These are phyloP conservation scores for Zygothrica quintamaculata DNA, from an alignment of 2,888 invertebrate species.

Conservation along the genomic window DNA sequence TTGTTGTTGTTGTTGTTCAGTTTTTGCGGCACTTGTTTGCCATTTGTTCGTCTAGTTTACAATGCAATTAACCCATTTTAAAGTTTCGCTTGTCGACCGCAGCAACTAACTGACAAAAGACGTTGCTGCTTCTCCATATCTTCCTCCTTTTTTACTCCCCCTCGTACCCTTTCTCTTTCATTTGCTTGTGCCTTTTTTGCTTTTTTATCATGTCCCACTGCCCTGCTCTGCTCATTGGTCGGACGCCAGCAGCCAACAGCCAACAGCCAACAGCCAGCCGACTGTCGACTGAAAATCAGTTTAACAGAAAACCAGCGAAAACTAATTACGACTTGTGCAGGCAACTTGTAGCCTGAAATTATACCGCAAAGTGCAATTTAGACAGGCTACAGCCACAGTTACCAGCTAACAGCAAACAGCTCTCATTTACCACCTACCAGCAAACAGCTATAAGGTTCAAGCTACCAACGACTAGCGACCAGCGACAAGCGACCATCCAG, in stretches of 20 bases:
- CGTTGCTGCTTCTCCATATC: constrained; percentile 25
- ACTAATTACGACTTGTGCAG: constrained; percentile 72
- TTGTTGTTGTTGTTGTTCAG: constrained; percentile 41
- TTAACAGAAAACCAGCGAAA: constrained; percentile 67
- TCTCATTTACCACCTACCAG: not conserved
- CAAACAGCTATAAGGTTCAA: not conserved
- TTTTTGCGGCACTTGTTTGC: constrained; percentile 66
- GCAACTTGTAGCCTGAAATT: constrained; percentile 64
- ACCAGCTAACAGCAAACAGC: constrained; percentile 22
- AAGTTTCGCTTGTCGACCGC: constrained; percentile 71
- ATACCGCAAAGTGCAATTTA: constrained; percentile 76
- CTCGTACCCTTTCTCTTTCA: constrained; percentile 1
- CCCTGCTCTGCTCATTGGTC: not conserved
- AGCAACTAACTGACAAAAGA: constrained; percentile 71
- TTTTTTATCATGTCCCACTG: constrained; percentile 15
- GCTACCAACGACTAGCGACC: not conserved
- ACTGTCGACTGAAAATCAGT: constrained; percentile 57
- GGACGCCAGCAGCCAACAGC: too few species aligned
- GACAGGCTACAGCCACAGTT: constrained; percentile 35
- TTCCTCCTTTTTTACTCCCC: constrained; percentile 13
- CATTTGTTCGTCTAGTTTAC: constrained; percentile 77
- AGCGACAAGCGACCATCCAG: too few species aligned
- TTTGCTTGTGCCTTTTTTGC: constrained; percentile 45
- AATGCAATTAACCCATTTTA: constrained; percentile 80
- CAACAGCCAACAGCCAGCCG: not conserved